Evolutionary conservation across 2,113 vertebrate genomes (phyloP).

Genomic region (Eulacestoma nigropectus): DNA sequence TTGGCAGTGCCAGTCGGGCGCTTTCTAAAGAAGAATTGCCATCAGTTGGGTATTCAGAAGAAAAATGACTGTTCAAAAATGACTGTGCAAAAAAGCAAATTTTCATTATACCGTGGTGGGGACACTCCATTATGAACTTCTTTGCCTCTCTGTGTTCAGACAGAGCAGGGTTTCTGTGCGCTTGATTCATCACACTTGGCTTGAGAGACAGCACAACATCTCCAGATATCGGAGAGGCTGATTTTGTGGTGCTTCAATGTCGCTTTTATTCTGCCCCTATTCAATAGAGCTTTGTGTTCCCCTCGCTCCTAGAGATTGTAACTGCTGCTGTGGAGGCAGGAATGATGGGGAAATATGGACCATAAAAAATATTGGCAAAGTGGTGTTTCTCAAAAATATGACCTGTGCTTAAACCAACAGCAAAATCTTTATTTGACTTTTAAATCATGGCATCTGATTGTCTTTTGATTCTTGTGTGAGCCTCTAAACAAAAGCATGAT

Average conservation of each 20-base stretch:
- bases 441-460: slow-evolving; percentile 25
- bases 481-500: background rate
- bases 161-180: slow-evolving; percentile 2
- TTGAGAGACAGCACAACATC: slow-evolving; percentile 57
- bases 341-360: background rate
- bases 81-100: slow-evolving; percentile 55
- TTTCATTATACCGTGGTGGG: background rate
- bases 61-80: slow-evolving; percentile 55
- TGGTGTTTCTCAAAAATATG: slow-evolving; percentile 8
- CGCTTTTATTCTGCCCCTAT: slow-evolving; percentile 34
- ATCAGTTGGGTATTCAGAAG: slow-evolving; percentile 44
- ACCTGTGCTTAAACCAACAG: slow-evolving; percentile 27
- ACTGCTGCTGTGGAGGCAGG: background rate
- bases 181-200: slow-evolving; percentile 62
- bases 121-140: slow-evolving; percentile 45
- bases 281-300: slow-evolving; percentile 52
- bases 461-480: background rate
- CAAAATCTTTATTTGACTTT: slow-evolving; percentile 48
- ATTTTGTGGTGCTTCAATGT: slow-evolving; percentile 51
- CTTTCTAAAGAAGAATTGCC: slow-evolving; percentile 46
- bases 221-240: slow-evolving; percentile 45
- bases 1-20: slow-evolving; percentile 10
- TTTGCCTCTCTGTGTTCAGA: slow-evolving; percentile 53
- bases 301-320: background rate
- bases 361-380: slow-evolving; percentile 36